These are phyloP conservation scores for Lordiphosa fenestrarum DNA, from an alignment of 2,888 invertebrate genomes.

Conservation along the genomic window DNA sequence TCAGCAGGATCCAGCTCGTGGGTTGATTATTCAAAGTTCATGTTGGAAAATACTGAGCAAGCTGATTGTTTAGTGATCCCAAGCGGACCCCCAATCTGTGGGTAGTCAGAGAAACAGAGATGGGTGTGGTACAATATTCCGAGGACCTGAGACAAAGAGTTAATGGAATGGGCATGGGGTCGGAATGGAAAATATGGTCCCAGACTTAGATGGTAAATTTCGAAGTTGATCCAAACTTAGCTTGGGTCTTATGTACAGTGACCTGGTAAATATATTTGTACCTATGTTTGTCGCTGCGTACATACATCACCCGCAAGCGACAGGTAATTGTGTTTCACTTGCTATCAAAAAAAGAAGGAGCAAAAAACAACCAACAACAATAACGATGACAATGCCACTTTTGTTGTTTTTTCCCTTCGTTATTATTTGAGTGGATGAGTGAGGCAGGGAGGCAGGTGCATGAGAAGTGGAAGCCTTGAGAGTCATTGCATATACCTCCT, in stretches of 20 bases:
- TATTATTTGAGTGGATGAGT: constrained; percentile 19
- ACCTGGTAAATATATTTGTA: constrained; percentile 1
- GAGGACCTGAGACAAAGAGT: too few species aligned
- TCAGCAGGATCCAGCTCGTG: too few species aligned
- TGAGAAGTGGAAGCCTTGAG: constrained; percentile 43
- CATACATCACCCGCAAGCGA: constrained; percentile 42
- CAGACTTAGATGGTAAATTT: too few species aligned
- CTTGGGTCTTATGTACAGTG: neutral
- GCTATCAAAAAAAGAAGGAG: neutral
- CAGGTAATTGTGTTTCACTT: constrained; percentile 58
- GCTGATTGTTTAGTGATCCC: too few species aligned
- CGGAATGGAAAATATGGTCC: too few species aligned
- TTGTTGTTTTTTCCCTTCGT: constrained; percentile 35
- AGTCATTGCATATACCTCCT: constrained; percentile 36
- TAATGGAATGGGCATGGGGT: too few species aligned
- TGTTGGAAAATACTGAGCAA: too few species aligned
- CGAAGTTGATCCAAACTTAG: neutral
- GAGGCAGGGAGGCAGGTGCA: neutral
- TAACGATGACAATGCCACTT: constrained; percentile 51
- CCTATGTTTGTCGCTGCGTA: neutral
- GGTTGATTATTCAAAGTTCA: too few species aligned
- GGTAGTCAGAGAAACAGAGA: too few species aligned
- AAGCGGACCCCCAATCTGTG: too few species aligned
- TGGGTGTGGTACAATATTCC: too few species aligned
- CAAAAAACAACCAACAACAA: constrained; percentile 22